Evolutionary conservation across 2,113 vertebrate genomes (phyloP).

Genomic region (Rhadina sibilatrix): DNA sequence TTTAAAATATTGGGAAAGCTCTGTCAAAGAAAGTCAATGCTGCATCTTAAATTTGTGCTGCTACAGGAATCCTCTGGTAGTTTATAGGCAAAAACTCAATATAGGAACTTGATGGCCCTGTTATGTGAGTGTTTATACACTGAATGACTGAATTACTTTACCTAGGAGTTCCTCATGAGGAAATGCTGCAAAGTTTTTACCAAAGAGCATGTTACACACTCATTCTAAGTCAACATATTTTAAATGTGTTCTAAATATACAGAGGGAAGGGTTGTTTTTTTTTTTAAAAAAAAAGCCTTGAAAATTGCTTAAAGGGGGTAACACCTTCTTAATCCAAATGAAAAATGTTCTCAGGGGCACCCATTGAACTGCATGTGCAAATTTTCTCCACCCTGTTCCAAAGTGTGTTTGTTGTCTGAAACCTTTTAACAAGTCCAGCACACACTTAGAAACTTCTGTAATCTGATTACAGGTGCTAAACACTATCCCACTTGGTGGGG

Average conservation of each 20-base stretch:
- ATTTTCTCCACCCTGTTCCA: not conserved
- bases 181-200: not conserved
- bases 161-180: not conserved
- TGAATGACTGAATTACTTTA: not conserved
- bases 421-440: not conserved
- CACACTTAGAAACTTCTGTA: not conserved
- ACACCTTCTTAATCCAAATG: not conserved
- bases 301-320: not conserved
- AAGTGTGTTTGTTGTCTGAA: not conserved
- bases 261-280: not conserved
- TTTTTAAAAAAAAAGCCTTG: not conserved
- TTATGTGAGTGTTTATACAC: not conserved
- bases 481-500: rapidly evolving
- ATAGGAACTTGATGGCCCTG: not conserved
- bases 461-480: not conserved
- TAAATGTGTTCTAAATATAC: not conserved
- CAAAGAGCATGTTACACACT: not conserved
- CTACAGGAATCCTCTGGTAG: not conserved
- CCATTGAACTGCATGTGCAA: not conserved
- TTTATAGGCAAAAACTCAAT: not conserved
- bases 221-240: not conserved
- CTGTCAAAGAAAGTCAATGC: not conserved
- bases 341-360: not conserved
- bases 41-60: not conserved
- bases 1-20: not conserved